Evolutionary conservation across 2,113 vertebrate species (phyloP), one percentile per base, ranked within the genome.

Genomic region (Rissa tridactyla): DNA sequence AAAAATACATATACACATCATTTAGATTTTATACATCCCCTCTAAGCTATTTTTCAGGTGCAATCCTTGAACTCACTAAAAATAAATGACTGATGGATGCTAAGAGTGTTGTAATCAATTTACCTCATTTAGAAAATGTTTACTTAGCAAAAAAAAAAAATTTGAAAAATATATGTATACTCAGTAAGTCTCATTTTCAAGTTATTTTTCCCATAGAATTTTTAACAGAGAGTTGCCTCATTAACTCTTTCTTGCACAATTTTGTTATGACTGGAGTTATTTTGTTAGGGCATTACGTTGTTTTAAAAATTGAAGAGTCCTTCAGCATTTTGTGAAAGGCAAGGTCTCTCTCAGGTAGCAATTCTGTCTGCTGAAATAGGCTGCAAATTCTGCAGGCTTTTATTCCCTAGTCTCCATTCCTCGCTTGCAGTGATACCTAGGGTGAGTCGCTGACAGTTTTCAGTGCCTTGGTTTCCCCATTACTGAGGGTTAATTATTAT

Each of bases 21-120:
- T 96, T 98, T 94, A 97, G 91, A 97, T 93, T 96, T 97, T 78
- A 84, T 96, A 96, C 82, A 96, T 76, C 55, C 54, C 90, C 72
- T 97, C 88, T 79, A 68, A 94, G 81, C 58, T 94, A 92, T 87
- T 94, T 96, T 95, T 98, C 98, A 98, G 97, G 96, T 97, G 97
- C 97, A 96, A 94, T 94, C 95, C 97, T 98, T 96, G 97, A 98
- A 94, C 83, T 98, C 91, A 96, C 97, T 98, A 98, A 97, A 97
- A 97, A 97, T 97, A 97, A 98, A 97, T 97, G 98, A 98, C 93
- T 97, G 97, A 98, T 95, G 91, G 97, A 87, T 97, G 96, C 96
- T 97, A 95, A 98, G 97, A 98, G 98, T 44, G 68, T 92, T 96
- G 97, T 92, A 98, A 98, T 98, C 98, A 98, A 97, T 97, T 96